phyloP scores from a whole-genome alignment of 1,140 invertebrate species.

The Theocolax elegans region DNA sequence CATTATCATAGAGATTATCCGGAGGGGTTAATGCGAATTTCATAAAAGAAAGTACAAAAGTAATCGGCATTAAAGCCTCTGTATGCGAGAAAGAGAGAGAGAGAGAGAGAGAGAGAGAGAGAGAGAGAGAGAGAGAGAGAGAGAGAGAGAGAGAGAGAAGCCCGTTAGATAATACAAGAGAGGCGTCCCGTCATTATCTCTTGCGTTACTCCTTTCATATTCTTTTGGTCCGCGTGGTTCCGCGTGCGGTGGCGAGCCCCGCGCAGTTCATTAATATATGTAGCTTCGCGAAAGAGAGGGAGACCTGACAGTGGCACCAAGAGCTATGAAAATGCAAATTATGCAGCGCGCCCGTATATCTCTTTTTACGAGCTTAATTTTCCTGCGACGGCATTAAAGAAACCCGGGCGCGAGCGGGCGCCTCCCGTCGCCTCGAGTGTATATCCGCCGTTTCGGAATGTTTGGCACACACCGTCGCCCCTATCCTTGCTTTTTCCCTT shows the following conservation, averaged over 20 bases:
- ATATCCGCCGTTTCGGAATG: conserved; percentile 30
- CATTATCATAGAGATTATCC: conserved; percentile 28
- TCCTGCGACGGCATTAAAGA: conserved; percentile 48
- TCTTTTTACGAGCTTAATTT: conserved; percentile 54
- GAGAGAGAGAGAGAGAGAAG: too few relatives aligned
- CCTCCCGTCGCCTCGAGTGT: not conserved
- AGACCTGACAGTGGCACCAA: not conserved
- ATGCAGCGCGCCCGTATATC: conserved; percentile 47
- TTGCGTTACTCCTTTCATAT: conserved; percentile 11
- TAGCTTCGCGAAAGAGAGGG: not conserved
- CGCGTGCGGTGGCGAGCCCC: not conserved
- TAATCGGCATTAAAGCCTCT: not conserved
- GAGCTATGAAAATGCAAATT: conserved; percentile 52
- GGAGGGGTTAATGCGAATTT: conserved; percentile 4
- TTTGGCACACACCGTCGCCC: not conserved
- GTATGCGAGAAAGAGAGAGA: too few relatives aligned
- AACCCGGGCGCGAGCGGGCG: conserved; percentile 24
- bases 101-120: too few relatives aligned
- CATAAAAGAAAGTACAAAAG: conserved; percentile 18
- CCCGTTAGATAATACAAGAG: conserved; percentile 17
- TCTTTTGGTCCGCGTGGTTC: not conserved
- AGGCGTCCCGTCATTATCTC: conserved; percentile 19
- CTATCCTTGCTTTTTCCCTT: not conserved
- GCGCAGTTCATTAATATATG: conserved; percentile 34
- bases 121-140: too few relatives aligned